Conservation (phyloP, 2,888 invertebrate genomes). For the Sisyra terminalis region DNA sequence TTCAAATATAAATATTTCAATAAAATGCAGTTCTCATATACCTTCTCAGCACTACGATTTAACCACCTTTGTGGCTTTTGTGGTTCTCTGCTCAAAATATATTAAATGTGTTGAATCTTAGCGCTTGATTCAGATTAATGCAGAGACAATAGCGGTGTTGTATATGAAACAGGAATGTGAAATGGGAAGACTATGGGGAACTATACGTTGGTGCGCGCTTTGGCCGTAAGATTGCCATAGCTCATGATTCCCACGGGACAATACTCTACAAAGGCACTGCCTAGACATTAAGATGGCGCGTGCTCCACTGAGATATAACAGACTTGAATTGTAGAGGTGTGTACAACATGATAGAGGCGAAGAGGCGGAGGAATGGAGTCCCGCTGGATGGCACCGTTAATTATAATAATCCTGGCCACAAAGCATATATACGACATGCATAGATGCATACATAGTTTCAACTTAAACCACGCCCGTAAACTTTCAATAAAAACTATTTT, state of each 20-base stretch:
- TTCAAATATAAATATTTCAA: too few relatives aligned
- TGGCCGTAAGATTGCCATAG: constrained; percentile 6
- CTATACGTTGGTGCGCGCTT: background rate
- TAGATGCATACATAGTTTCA: background rate
- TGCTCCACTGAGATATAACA: constrained; percentile 14
- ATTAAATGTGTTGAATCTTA: too few relatives aligned
- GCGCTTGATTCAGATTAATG: too few relatives aligned
- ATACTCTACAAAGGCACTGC: constrained; percentile 2
- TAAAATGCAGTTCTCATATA: too few relatives aligned
- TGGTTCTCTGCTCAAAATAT: too few relatives aligned
- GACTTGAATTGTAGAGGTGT: constrained; percentile 1
- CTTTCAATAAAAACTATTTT: too few relatives aligned
- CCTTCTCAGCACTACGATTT: too few relatives aligned
- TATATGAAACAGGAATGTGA: background rate
- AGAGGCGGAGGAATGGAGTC: background rate
- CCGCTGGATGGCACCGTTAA: background rate
- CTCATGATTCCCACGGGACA: constrained; percentile 11
- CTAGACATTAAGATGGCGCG: constrained; percentile 20
- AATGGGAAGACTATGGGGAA: background rate
- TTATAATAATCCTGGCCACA: background rate
- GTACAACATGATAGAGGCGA: background rate
- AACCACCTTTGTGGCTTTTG: too few relatives aligned
- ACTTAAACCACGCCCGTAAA: background rate
- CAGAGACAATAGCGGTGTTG: too few relatives aligned
- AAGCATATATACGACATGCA: background rate